Evolutionary conservation across 2,888 invertebrate species (phyloP), one percentile per base, ranked within the genome.

Genomic region (Danaus chrysippus): DNA sequence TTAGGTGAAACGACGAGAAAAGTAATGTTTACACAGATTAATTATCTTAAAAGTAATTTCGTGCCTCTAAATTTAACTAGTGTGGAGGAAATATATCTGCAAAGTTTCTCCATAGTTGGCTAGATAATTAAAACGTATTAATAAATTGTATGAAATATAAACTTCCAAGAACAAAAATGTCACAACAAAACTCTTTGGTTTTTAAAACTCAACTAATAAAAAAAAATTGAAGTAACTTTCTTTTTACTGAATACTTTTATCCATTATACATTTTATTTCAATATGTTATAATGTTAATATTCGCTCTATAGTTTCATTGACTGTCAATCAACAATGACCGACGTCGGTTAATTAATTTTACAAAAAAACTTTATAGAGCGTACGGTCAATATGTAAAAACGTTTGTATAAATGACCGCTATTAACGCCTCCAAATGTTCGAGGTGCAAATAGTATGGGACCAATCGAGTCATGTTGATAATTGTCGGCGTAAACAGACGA

Each of bases 401-500:
- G 64, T 64, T 64, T 59, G 54, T 56, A 62, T 46, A 63, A 68
- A 67, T 58, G 61, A 59, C 60, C 42, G 56, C 59, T 64, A 64
- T 70, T 64, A 65, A 59, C 69, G 63, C 66, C 56, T 69, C 53
- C 46, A 63, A 64, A 56, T 57, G 57, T 56, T 60, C 56, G 61
- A 54, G 63, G 23, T 55, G 54, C 54, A 56, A 65, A 66, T 62
- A 64, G 61, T 52, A 53, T 52, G 56, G 64, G 54, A 13, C 54
- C 63, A 56, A 68, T 64, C 56, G 54, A 62, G 62, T 60, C 61
- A 56, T 59, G 63, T 63, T 58, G 57, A 49, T 56, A 58, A 59
- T 63, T 65, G 65, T 67, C 67, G 67, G 49, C 49, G 49, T 49
- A 49, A 49, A 49, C 49, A 54, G 63, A 61, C 61, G 57, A 67